Base-by-base conservation (phyloP, 2,888 invertebrate genomes). In the Carcina quercana region DNA sequence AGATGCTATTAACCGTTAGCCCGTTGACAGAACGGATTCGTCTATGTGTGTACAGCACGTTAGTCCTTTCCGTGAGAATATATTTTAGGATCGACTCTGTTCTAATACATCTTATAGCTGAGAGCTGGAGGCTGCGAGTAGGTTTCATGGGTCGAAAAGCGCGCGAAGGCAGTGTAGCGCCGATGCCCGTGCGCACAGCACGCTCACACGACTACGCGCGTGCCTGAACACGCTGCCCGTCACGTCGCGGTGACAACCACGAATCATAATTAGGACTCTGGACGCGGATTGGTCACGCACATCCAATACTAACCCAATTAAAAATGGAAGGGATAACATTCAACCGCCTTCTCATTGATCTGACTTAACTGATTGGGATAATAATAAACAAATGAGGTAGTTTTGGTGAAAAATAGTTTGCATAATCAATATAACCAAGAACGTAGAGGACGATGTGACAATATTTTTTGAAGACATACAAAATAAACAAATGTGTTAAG, bases 91-190 rank as follows among this genome's bases (percentile, higher is more conserved):
- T 65, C 62, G 64, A 62, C 62, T n/a, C n/a, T 60, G 59, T 60
- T 68, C 61, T 67, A 67, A 70, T 61, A 66, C 63, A 66, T 71
- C 63, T 54, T 59, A 61, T 62, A 56, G 60, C 49, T 48, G 53
- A 60, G 59, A 53, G 53, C 47, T 49, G 61, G 67, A 75, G 73
- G 73, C 70, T 72, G 72, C 44, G 62, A 61, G 62, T 68, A 74
- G 76, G 79, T 72, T 74, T 71, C 59, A 57, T 65, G 65, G 70
- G 68, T 67, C 59, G 71, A 79, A 83, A 80, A 80, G 82, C 80
- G 80, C 82, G 83, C 79, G 79, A 80, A 82, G 72, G 72, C 82
- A 83, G 83, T 83, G 71, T 69, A 62, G 75, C 71, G 78, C 73
- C 67, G 79, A 68, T 65, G 69, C 67, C 60, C 78, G 82, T 57